Evolutionary conservation across 2,797 vertebrate genomes (phyloP).

Genomic region (Halcyon smyrnensis): DNA sequence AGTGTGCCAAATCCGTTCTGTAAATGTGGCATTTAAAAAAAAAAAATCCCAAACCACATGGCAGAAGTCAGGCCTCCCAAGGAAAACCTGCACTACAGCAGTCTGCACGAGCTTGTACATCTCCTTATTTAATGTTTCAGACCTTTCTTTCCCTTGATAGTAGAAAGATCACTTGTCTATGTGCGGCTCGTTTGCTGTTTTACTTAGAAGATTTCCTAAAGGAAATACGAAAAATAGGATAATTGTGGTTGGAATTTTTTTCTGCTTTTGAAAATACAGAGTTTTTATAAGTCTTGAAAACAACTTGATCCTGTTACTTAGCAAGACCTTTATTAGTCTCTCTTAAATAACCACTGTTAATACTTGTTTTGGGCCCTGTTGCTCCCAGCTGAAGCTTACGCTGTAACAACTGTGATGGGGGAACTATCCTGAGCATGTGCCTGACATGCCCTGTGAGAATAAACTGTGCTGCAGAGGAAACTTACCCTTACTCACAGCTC

Average conservation of each 20-base stretch:
- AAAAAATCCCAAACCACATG: not conserved
- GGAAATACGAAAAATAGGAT: not conserved
- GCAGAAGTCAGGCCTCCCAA: slow-evolving; percentile 14
- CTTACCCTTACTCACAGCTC: not conserved
- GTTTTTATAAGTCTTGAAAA: slow-evolving; percentile 18
- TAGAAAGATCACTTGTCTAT: not conserved
- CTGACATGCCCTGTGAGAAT: not conserved
- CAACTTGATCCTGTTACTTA: not conserved
- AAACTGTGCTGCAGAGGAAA: not conserved
- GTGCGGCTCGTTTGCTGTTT: slow-evolving; percentile 7
- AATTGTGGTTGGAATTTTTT: not conserved
- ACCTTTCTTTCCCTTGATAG: not conserved
- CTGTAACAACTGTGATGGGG: not conserved
- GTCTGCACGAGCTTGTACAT: not conserved
- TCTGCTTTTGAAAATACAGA: slow-evolving; percentile 29
- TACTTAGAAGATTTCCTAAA: slow-evolving; percentile 20
- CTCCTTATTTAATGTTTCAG: not conserved
- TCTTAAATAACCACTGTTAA: not conserved
- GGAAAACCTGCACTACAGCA: not conserved
- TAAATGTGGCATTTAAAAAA: slow-evolving; percentile 30
- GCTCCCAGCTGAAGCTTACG: not conserved
- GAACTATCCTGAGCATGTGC: not conserved
- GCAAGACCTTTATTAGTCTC: not conserved
- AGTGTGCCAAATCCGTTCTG: not conserved
- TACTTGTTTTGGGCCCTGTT: rapidly evolving